Conservation (phyloP, 2,113 vertebrate species). For the Cryptotis parvus region DNA sequence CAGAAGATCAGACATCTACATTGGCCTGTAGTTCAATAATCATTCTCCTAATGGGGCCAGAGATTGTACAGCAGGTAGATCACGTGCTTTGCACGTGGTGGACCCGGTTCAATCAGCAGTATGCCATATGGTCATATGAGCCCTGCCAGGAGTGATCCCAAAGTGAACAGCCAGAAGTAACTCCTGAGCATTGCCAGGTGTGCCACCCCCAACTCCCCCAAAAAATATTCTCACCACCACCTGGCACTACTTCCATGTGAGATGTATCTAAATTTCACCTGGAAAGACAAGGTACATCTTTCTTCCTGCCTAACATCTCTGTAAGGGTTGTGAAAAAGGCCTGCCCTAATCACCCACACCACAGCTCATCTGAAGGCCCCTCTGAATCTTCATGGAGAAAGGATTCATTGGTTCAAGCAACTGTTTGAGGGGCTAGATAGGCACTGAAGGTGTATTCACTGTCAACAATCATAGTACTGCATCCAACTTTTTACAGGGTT, state of each 20-base stretch:
- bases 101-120: too few species aligned
- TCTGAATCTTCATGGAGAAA: neutral
- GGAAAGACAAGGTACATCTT: neutral
- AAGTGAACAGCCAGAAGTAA: too few species aligned
- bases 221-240: too few species aligned
- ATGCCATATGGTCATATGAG: too few species aligned
- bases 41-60: neutral
- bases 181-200: too few species aligned
- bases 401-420: neutral
- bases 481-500: neutral
- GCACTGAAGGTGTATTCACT: neutral
- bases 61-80: too few species aligned
- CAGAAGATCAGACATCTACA: neutral
- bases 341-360: too few species aligned
- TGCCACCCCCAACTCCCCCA: too few species aligned
- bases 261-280: neutral
- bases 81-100: too few species aligned
- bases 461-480: neutral
- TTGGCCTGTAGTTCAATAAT: neutral
- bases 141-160: too few species aligned
- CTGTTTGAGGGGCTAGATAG: neutral
- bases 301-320: neutral
- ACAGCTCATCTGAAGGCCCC: neutral
- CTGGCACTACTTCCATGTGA: neutral
- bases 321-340: rapidly evolving